These are phyloP conservation scores for Rhea americana DNA, from an alignment of 2,113 vertebrate genomes.

Conservation along the genomic window DNA sequence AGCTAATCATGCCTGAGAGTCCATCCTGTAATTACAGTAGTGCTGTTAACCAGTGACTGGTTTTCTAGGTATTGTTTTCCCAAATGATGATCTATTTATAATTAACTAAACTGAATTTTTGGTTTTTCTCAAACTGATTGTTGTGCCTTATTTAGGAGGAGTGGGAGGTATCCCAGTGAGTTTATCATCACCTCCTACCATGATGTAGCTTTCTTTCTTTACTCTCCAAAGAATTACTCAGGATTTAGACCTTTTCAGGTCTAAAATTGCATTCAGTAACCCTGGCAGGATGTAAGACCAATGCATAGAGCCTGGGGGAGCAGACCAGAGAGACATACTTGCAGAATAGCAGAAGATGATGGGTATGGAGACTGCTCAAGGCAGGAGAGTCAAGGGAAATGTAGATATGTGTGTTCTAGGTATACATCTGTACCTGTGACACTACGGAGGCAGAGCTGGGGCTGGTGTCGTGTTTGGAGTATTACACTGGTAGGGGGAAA, in stretches of 20 bases:
- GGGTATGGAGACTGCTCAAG: background rate
- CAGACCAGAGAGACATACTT: background rate
- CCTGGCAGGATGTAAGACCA: background rate
- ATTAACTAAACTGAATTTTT: background rate
- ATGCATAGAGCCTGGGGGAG: background rate
- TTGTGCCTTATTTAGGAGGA: background rate
- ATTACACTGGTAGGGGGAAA: background rate
- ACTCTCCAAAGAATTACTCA: background rate
- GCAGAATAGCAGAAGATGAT: background rate
- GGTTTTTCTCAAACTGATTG: background rate
- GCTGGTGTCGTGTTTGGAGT: fast-evolving
- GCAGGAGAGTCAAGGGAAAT: background rate
- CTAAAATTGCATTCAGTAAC: background rate
- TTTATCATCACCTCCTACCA: background rate
- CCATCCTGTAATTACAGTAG: background rate
- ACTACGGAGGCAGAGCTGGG: background rate
- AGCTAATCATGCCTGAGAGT: fast-evolving
- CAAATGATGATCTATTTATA: background rate
- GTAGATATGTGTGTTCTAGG: background rate
- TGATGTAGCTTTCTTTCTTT: background rate
- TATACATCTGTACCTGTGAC: fast-evolving
- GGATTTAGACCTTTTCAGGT: background rate
- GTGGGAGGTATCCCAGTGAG: background rate
- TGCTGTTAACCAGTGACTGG: background rate
- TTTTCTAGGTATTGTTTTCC: background rate